These are phyloP conservation scores for Drosophila insularis DNA, from an alignment of 1,140 invertebrate genomes.

Conservation along the genomic window DNA sequence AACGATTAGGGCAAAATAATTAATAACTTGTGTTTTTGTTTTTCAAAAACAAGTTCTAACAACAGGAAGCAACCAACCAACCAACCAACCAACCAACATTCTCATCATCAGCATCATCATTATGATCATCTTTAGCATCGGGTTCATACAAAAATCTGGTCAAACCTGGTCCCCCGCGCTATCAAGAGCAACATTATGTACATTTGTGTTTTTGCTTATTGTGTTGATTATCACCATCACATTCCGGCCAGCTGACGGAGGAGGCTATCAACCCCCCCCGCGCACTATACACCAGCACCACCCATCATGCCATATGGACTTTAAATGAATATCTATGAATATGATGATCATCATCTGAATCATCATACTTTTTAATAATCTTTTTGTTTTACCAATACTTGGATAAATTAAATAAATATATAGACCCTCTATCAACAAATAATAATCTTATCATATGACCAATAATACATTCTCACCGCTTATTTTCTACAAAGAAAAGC, in stretches of 20 bases:
- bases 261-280: not conserved
- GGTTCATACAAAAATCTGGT: constrained; percentile 38
- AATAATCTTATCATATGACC: no score
- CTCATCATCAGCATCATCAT: constrained; percentile 3
- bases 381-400: no score
- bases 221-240: constrained; percentile 25
- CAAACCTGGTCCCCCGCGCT: constrained; percentile 41
- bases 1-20: constrained; percentile 43
- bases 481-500: no score
- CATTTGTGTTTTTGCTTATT: constrained; percentile 3
- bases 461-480: no score
- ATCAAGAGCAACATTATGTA: constrained; percentile 4
- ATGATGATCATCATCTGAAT: no score
- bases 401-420: no score
- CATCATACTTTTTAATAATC: no score
- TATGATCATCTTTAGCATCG: no score
- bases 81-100: constrained; percentile 7
- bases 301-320: not conserved
- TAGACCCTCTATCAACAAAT: no score
- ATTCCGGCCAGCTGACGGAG: constrained; percentile 45
- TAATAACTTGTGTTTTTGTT: constrained; percentile 27
- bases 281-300: not conserved
- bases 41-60: constrained; percentile 65
- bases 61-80: constrained; percentile 55
- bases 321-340: not conserved